phyloP scores from a whole-genome alignment of 2,113 vertebrate species.

The Microtus oregoni region DNA sequence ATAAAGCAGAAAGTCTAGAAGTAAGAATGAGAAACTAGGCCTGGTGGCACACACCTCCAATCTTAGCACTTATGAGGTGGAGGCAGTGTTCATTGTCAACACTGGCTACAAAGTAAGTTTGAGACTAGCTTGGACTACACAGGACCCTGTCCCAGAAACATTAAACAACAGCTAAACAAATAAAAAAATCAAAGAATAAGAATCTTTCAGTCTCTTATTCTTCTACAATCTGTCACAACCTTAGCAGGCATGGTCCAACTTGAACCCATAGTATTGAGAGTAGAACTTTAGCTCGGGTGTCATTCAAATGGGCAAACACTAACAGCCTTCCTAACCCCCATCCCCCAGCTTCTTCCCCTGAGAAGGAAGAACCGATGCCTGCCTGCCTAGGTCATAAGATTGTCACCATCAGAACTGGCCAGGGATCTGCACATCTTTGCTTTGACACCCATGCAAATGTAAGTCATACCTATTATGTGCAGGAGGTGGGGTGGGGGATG shows the following conservation, averaged over 20 bases:
- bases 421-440: not conserved
- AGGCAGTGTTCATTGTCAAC: not conserved
- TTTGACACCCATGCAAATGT: not conserved
- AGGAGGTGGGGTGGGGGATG: not conserved
- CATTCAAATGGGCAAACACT: not conserved
- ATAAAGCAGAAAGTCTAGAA: constrained; percentile 19
- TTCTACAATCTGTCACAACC: not conserved
- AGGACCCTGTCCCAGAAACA: not conserved
- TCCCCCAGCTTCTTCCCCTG: not conserved
- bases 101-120: not conserved
- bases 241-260: not conserved
- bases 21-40: not conserved
- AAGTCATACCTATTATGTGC: not conserved
- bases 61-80: not conserved
- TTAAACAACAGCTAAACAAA: not conserved
- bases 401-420: not conserved
- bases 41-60: not conserved
- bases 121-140: not conserved
- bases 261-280: not conserved
- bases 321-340: not conserved
- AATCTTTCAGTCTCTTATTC: not conserved
- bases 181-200: not conserved
- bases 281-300: not conserved
- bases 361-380: not conserved
- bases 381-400: not conserved